A percentile compares a stretch with the other conserved stretches of the same genome.
phyloP scores from a whole-genome alignment of 1,140 invertebrate species.

The Cotesia chilonis region DNA sequence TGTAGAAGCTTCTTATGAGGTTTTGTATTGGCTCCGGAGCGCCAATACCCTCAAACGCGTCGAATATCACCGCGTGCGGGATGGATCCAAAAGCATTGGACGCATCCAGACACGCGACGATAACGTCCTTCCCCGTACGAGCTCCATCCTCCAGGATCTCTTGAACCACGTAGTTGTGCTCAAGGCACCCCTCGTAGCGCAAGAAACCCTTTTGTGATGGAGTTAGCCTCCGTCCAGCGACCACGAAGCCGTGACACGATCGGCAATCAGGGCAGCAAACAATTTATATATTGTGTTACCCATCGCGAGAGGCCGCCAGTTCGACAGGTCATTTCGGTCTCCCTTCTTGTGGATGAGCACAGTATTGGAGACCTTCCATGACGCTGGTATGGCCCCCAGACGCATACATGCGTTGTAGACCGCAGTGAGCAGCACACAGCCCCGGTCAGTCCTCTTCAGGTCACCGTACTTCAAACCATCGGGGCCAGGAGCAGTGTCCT shows the following conservation, averaged over 20 bases:
- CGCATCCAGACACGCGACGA: constrained; percentile 52
- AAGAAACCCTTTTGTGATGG: constrained; percentile 48
- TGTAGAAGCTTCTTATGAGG: no score
- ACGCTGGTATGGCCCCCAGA: constrained; percentile 1
- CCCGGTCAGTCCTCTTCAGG: background rate
- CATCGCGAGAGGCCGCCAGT: constrained; percentile 56
- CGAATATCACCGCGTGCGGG: constrained; percentile 47
- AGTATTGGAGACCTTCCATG: constrained; percentile 43
- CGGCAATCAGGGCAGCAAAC: constrained; percentile 47
- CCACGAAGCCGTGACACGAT: constrained; percentile 39
- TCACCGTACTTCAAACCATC: background rate
- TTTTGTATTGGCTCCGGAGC: background rate
- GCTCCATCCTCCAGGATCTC: constrained; percentile 32
- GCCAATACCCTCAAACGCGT: constrained; percentile 28
- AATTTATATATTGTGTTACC: constrained; percentile 51
- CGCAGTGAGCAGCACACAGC: background rate
- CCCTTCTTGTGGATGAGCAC: constrained; percentile 54
- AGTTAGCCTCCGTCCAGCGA: constrained; percentile 33
- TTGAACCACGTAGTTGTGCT: constrained; percentile 52
- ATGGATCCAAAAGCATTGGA: constrained; percentile 52
- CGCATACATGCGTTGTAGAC: background rate
- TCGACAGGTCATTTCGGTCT: constrained; percentile 40
- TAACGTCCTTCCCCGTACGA: constrained; percentile 31
- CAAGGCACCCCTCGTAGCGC: constrained; percentile 51
- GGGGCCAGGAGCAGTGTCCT: background rate